Conservation (phyloP, 2,797 vertebrate genomes). For the Peromyscus nudipes region DNA sequence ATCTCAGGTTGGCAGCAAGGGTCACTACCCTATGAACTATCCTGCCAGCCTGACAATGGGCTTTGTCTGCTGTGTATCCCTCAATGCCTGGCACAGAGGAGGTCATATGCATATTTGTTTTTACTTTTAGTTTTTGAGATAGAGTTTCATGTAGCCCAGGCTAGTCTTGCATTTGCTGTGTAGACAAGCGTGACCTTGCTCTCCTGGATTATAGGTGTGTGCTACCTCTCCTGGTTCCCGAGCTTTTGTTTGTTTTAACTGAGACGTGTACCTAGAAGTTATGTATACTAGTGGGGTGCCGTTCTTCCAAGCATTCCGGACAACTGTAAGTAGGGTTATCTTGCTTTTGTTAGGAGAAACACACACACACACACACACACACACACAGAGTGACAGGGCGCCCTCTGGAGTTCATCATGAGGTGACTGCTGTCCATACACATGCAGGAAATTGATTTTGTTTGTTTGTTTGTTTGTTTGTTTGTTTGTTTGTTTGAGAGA, state of each 20-base stretch:
- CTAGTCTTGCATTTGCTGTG: neutral
- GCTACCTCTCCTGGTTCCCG: neutral
- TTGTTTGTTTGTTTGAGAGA: too few relatives aligned
- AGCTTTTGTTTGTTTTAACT: neutral
- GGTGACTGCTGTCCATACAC: neutral
- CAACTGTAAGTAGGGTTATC: neutral
- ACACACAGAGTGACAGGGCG: neutral
- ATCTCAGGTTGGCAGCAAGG: too few relatives aligned
- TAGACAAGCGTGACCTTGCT: neutral
- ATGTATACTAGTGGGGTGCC: neutral
- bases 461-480: neutral
- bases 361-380: neutral
- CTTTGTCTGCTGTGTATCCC: neutral
- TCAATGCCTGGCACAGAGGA: neutral
- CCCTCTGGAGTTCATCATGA: constrained; percentile 45
- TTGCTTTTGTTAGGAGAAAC: constrained; percentile 15
- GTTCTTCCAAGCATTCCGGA: neutral
- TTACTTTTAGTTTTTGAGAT: neutral
- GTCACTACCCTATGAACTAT: too few relatives aligned
- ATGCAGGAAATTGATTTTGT: neutral
- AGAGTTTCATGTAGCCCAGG: neutral
- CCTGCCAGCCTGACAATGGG: neutral
- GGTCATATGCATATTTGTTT: neutral
- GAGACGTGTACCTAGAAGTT: neutral
- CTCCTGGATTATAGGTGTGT: neutral